Evolutionary conservation across 2,888 invertebrate species (phyloP).

Genomic region (Sphaeridia pumilis): DNA sequence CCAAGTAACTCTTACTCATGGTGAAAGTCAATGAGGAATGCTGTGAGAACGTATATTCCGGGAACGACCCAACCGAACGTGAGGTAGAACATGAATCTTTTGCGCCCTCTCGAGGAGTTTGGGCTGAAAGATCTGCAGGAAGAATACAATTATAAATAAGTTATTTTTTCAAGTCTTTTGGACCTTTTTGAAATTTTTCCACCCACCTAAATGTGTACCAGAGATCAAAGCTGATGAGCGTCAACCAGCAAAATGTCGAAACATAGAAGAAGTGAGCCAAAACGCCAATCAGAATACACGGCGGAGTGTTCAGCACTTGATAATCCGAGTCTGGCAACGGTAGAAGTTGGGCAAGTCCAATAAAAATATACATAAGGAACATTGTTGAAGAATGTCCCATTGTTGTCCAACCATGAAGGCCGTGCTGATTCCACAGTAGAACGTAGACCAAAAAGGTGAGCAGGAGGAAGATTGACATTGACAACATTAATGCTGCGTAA

Average conservation of each 20-base stretch:
- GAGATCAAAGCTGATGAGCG: constrained; percentile 28
- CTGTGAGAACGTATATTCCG: constrained; percentile 1
- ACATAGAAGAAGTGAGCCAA: constrained; percentile 27
- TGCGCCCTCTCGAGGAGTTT: constrained; percentile 6
- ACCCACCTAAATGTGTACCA: constrained; percentile 30
- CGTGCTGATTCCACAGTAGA: constrained; percentile 8
- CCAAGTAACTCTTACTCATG: neutral
- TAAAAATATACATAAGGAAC: constrained; percentile 14
- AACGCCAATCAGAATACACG: constrained; percentile 15
- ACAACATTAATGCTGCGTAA: constrained; percentile 11
- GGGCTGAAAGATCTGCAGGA: constrained; percentile 4
- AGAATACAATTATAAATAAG: neutral
- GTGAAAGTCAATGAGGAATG: neutral
- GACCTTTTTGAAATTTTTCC: neutral
- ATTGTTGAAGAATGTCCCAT: constrained; percentile 12
- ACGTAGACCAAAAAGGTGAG: constrained; percentile 11
- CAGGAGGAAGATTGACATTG: constrained; percentile 10
- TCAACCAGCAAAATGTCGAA: constrained; percentile 26
- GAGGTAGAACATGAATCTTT: constrained; percentile 6
- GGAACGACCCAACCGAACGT: constrained; percentile 12
- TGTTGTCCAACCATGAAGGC: constrained; percentile 16
- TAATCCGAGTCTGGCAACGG: neutral
- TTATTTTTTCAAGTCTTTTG: neutral
- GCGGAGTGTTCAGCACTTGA: neutral
- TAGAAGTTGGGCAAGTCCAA: constrained; percentile 7